These are phyloP conservation scores for Apodemia zela DNA, from an alignment of 2,888 invertebrate species.

Conservation along the genomic window DNA sequence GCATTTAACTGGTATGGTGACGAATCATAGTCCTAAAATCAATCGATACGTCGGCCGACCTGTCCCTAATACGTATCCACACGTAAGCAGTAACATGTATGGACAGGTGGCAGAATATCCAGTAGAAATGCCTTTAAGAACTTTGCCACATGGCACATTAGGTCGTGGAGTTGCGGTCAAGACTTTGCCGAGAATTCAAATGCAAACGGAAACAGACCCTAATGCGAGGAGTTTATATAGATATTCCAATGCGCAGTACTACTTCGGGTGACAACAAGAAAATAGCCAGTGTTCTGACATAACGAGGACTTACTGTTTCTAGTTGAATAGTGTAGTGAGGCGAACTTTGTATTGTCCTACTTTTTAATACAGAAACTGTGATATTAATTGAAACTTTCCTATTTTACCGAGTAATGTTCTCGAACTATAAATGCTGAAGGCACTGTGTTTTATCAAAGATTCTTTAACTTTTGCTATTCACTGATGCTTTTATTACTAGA, in stretches of 20 bases:
- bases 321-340: constrained; percentile 65
- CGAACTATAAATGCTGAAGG: constrained; percentile 53
- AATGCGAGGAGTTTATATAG: constrained; percentile 83
- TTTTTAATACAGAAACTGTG: constrained; percentile 77
- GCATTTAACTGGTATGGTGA: constrained; percentile 65
- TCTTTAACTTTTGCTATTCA: constrained; percentile 10
- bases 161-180: constrained; percentile 71
- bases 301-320: constrained; percentile 81
- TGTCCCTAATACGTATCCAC: constrained; percentile 72
- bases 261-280: constrained; percentile 88
- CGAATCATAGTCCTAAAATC: constrained; percentile 64
- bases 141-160: constrained; percentile 71
- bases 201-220: constrained; percentile 74
- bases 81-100: constrained; percentile 75
- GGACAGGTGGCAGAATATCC: constrained; percentile 75
- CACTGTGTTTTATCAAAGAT: constrained; percentile 35
- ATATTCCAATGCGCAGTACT: constrained; percentile 84
- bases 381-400: constrained; percentile 77
- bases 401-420: constrained; percentile 55
- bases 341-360: constrained; percentile 70
- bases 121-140: constrained; percentile 75
- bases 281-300: constrained; percentile 74
- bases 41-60: constrained; percentile 73
- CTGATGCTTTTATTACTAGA: background rate
- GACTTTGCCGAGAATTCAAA: constrained; percentile 67